Evolutionary conservation across 2,888 invertebrate species (phyloP).

Genomic region (Terebella lapidaria): DNA sequence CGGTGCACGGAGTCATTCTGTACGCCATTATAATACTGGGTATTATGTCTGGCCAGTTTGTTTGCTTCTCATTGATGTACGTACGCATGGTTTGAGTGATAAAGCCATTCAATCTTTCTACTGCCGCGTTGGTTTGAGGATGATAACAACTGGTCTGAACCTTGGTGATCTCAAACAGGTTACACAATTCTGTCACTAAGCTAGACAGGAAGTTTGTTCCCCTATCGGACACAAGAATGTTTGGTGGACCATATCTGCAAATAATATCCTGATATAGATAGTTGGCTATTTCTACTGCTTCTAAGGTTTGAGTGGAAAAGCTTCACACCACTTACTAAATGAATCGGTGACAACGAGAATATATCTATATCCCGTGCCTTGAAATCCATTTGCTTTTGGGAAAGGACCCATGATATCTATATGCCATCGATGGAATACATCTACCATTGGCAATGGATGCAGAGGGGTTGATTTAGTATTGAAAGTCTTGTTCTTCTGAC

Average conservation of each 20-base stretch:
- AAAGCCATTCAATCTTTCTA: not conserved
- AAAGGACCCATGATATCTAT: not conserved
- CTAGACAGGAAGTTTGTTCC: constrained; percentile 2
- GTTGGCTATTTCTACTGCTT: not conserved
- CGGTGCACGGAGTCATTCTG: not conserved
- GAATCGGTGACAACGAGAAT: not conserved
- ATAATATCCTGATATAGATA: constrained; percentile 1
- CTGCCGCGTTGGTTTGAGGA: not conserved
- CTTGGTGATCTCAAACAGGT: too few species aligned
- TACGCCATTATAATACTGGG: constrained; percentile 3
- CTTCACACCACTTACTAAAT: constrained; percentile 20
- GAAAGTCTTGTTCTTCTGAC: not conserved
- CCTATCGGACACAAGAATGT: not conserved
- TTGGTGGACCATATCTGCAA: constrained; percentile 6
- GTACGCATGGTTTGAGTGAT: not conserved
- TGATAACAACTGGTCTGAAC: constrained; percentile 3
- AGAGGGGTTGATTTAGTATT: not conserved
- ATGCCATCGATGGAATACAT: not conserved
- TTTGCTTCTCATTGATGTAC: not conserved
- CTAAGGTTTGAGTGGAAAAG: constrained; percentile 14
- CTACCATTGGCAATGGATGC: not conserved
- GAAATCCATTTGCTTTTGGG: not conserved
- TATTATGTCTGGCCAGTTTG: constrained; percentile 5
- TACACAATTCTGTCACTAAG: not conserved
- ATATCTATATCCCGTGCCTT: not conserved